phyloP scores from a whole-genome alignment of 2,888 invertebrate genomes.

The Drosophila putrida region DNA sequence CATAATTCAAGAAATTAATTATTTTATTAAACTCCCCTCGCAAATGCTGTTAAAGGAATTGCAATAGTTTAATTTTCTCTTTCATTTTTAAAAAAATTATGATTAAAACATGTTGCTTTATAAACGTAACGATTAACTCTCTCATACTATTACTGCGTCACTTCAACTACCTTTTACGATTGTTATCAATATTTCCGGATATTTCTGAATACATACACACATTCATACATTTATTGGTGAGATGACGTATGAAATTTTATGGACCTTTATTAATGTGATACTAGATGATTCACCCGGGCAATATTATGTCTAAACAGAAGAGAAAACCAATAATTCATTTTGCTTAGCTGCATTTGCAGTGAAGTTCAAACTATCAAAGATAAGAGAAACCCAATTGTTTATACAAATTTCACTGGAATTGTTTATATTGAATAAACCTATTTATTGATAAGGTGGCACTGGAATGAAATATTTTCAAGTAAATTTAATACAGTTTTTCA shows the following conservation, averaged over 20 bases:
- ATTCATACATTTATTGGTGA: neutral
- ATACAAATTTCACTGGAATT: constrained; percentile 49
- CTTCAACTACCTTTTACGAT: constrained; percentile 27
- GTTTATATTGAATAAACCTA: constrained; percentile 25
- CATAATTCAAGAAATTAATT: no score
- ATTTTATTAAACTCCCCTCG: no score
- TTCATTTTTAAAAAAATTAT: neutral
- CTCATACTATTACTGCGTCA: neutral
- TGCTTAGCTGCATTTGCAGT: constrained; percentile 6
- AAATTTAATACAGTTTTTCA: constrained; percentile 9
- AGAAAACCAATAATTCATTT: constrained; percentile 3
- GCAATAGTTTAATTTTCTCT: no score
- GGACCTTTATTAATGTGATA: constrained; percentile 1
- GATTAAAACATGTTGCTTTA: neutral
- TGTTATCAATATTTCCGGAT: neutral
- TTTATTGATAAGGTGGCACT: constrained; percentile 45
- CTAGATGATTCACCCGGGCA: constrained; percentile 38
- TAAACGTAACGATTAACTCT: neutral
- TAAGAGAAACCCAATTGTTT: constrained; percentile 31
- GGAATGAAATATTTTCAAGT: constrained; percentile 13
- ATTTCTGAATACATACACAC: constrained; percentile 1
- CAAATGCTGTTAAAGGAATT: no score
- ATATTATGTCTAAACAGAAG: neutral
- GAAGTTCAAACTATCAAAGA: constrained; percentile 11
- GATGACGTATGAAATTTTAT: constrained; percentile 36